phyloP scores from a whole-genome alignment of 2,888 invertebrate species.

The Drosophila acutilabella region DNA sequence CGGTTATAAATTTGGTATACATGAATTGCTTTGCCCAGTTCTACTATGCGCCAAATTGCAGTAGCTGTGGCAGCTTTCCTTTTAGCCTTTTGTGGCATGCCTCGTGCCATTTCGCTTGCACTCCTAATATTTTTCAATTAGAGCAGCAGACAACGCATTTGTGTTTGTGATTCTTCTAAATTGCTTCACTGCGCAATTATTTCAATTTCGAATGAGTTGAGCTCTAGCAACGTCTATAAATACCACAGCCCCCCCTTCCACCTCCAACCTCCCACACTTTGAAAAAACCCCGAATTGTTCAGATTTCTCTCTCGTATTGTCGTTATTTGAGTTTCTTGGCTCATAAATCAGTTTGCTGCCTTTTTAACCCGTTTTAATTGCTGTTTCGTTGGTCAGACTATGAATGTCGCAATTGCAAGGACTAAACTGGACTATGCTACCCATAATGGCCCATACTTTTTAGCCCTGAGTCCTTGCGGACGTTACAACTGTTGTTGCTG shows the following conservation, averaged over 20 bases:
- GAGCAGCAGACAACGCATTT: slow-evolving; percentile 53
- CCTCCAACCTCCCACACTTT: not conserved
- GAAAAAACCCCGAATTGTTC: not conserved
- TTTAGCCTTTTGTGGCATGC: slow-evolving; percentile 50
- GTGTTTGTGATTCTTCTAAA: slow-evolving; percentile 83
- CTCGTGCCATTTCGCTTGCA: slow-evolving; percentile 43
- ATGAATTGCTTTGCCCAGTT: slow-evolving; percentile 71
- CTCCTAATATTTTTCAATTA: slow-evolving; percentile 76
- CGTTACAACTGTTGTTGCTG: slow-evolving; percentile 53
- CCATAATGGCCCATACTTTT: slow-evolving; percentile 19
- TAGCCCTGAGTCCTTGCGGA: slow-evolving; percentile 30
- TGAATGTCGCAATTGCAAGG: slow-evolving; percentile 75
- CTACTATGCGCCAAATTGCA: slow-evolving; percentile 81
- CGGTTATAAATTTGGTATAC: slow-evolving; percentile 80
- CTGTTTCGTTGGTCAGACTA: slow-evolving; percentile 79
- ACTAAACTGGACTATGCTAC: slow-evolving; percentile 49
- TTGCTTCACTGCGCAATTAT: slow-evolving; percentile 84
- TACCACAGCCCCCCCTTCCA: slow-evolving; percentile 1
- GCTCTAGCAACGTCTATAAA: slow-evolving; percentile 11
- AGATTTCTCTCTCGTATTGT: slow-evolving; percentile 70
- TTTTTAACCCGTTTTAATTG: slow-evolving; percentile 82
- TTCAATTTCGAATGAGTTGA: slow-evolving; percentile 79
- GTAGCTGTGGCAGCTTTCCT: slow-evolving; percentile 55
- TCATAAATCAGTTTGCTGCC: slow-evolving; percentile 83
- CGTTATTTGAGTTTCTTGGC: slow-evolving; percentile 82